Evolutionary conservation across 1,140 invertebrate species (phyloP).

Genomic region (Papilio dardanus): DNA sequence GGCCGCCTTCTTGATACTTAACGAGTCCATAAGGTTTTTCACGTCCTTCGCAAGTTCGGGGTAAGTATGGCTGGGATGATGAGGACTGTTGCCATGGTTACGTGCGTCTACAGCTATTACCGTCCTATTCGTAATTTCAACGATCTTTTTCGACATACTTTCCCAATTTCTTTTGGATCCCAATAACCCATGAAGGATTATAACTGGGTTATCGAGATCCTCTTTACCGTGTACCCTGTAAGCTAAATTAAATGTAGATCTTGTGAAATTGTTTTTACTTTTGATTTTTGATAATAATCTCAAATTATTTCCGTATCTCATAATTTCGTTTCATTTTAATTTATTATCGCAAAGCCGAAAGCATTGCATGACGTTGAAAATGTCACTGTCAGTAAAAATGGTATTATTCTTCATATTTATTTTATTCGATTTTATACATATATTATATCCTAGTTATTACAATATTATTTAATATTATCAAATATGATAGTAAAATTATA

Average conservation of each 20-base stretch:
- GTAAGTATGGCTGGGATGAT: conserved; percentile 87
- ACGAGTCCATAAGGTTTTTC: conserved; percentile 83
- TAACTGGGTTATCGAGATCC: conserved; percentile 82
- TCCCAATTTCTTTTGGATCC: conserved; percentile 94
- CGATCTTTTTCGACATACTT: conserved; percentile 58
- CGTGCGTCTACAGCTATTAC: conserved; percentile 90
- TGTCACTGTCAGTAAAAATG: not conserved
- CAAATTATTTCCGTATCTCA: not conserved
- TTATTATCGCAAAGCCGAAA: not conserved
- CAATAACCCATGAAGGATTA: conserved; percentile 94
- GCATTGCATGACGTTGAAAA: not conserved
- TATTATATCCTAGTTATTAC: not conserved
- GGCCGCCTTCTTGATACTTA: conserved; percentile 85
- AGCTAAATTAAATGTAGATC: conserved; percentile 82
- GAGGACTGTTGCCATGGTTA: conserved; percentile 96
- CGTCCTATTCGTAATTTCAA: conserved; percentile 41
- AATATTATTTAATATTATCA: not conserved
- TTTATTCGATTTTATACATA: not conserved
- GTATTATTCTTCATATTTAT: conserved; percentile 1
- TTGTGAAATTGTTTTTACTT: conserved; percentile 24
- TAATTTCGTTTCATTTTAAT: not conserved
- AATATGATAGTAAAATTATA: not conserved
- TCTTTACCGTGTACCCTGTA: conserved; percentile 79
- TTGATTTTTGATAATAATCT: not conserved
- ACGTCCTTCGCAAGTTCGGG: conserved; percentile 89